phyloP scores from a whole-genome alignment of 2,797 vertebrate genomes.

The Macroramphosus scolopax region DNA sequence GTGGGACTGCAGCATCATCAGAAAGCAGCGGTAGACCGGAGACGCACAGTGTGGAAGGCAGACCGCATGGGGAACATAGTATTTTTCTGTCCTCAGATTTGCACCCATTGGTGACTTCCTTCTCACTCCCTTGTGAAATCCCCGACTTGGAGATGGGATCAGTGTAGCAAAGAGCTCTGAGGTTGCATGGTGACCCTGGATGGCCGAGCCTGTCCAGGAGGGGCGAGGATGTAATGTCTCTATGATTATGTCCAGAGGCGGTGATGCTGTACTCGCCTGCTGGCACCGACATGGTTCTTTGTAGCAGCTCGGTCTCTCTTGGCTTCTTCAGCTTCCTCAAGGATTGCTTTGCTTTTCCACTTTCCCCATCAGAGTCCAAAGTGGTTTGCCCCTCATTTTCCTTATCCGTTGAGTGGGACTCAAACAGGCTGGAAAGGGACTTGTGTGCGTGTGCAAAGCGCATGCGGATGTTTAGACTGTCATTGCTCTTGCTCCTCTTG shows the following conservation, averaged over 20 bases:
- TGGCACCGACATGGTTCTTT: slow-evolving; percentile 60
- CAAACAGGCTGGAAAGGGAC: slow-evolving; percentile 87
- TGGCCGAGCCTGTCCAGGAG: slow-evolving; percentile 45
- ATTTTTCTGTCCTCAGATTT: slow-evolving; percentile 68
- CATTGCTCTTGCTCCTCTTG: slow-evolving; percentile 77
- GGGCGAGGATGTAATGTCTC: slow-evolving; percentile 26
- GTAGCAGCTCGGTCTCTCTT: slow-evolving; percentile 74
- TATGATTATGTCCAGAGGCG: slow-evolving; percentile 5
- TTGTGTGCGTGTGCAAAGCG: slow-evolving; percentile 85
- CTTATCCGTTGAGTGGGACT: slow-evolving; percentile 79
- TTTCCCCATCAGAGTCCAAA: slow-evolving; percentile 61
- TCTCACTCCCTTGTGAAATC: slow-evolving; percentile 43
- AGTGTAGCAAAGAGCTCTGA: slow-evolving; percentile 45
- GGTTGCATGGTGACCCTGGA: slow-evolving; percentile 22
- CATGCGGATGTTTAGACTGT: slow-evolving; percentile 80
- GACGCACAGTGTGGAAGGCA: slow-evolving; percentile 43
- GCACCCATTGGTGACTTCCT: slow-evolving; percentile 44
- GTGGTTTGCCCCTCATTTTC: slow-evolving; percentile 55
- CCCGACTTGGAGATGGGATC: slow-evolving; percentile 66
- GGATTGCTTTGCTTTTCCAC: slow-evolving; percentile 66
- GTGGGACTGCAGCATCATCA: slow-evolving; percentile 53
- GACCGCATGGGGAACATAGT: slow-evolving; percentile 59
- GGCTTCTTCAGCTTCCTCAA: slow-evolving; percentile 80
- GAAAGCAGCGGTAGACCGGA: slow-evolving; percentile 46
- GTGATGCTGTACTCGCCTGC: slow-evolving; percentile 25